A percentile compares a stretch with the other conserved stretches of the same genome.
These are phyloP conservation scores for Anabas testudineus DNA, from an alignment of 2,797 vertebrate species.

Conservation along the genomic window DNA sequence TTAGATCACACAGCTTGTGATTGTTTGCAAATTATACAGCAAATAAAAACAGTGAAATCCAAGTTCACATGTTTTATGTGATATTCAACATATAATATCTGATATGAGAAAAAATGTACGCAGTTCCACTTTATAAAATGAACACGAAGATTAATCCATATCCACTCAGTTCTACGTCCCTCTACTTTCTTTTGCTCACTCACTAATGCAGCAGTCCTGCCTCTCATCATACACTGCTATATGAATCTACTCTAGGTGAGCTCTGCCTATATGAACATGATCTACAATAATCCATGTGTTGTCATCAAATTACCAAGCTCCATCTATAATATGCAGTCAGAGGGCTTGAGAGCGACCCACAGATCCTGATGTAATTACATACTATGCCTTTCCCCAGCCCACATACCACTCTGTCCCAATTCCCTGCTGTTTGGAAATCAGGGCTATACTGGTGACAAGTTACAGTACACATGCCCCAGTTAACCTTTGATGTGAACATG, in stretches of 20 bases:
- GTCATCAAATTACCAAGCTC: slow-evolving; percentile 56
- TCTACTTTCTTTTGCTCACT: background rate
- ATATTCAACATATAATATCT: no score
- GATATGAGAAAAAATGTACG: no score
- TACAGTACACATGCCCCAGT: slow-evolving; percentile 81
- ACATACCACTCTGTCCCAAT: slow-evolving; percentile 75
- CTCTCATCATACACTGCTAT: slow-evolving; percentile 29
- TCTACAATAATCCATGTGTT: slow-evolving; percentile 58
- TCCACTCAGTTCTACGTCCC: background rate
- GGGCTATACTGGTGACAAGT: slow-evolving; percentile 76
- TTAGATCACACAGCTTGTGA: no score
- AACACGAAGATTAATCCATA: background rate
- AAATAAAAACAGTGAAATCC: no score
- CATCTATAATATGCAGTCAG: slow-evolving; percentile 49
- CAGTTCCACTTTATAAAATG: background rate
- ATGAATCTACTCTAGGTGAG: slow-evolving; percentile 35
- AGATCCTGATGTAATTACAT: slow-evolving; percentile 73
- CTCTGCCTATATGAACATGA: slow-evolving; percentile 46
- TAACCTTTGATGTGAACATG: slow-evolving; percentile 84
- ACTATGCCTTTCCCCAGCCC: slow-evolving; percentile 66
- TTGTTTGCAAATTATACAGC: no score
- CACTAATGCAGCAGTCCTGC: slow-evolving; percentile 16
- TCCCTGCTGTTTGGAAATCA: slow-evolving; percentile 80
- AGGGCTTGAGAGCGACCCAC: slow-evolving; percentile 42
- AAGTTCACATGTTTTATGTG: no score